These are phyloP conservation scores for Phacellophora camtschatica DNA, from an alignment of 30 jellyfish, hydroid and myxozoan genomes.

Conservation along the genomic window DNA sequence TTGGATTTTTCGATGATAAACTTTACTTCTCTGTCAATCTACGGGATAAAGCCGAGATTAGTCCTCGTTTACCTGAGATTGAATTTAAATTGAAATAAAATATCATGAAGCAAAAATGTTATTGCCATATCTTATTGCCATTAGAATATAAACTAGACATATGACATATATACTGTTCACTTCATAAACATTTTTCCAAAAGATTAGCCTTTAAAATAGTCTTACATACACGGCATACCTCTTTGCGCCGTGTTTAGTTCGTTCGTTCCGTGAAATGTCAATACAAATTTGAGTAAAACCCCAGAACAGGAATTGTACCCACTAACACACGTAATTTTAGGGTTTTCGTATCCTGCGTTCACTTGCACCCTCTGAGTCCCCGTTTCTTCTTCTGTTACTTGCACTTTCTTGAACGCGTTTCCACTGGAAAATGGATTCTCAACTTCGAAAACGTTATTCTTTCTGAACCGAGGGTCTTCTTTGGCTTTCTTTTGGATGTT, in stretches of 20 bases:
- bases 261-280: slow-evolving; percentile 90
- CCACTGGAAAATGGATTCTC: slow-evolving; percentile 6
- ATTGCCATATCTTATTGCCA: no score
- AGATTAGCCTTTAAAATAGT: no score
- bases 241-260: slow-evolving; percentile 43
- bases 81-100: no score
- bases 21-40: no score
- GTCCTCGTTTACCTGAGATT: no score
- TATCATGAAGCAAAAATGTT: no score
- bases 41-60: no score
- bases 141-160: no score
- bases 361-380: slow-evolving; percentile 99
- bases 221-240: slow-evolving; percentile 58
- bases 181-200: no score
- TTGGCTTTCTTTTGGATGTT: neutral
- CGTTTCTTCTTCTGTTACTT: slow-evolving; percentile 96
- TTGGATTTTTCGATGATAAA: no score
- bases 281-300: slow-evolving; percentile 82
- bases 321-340: slow-evolving; percentile 87
- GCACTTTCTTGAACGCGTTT: slow-evolving; percentile 82
- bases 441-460: slow-evolving; percentile 11
- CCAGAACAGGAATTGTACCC: slow-evolving; percentile 94
- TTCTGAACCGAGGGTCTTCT: neutral
- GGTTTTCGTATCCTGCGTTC: slow-evolving; percentile 98
- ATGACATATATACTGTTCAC: no score